phyloP scores from a whole-genome alignment of 2,888 invertebrate species.

The Phanerotoma sp. region DNA sequence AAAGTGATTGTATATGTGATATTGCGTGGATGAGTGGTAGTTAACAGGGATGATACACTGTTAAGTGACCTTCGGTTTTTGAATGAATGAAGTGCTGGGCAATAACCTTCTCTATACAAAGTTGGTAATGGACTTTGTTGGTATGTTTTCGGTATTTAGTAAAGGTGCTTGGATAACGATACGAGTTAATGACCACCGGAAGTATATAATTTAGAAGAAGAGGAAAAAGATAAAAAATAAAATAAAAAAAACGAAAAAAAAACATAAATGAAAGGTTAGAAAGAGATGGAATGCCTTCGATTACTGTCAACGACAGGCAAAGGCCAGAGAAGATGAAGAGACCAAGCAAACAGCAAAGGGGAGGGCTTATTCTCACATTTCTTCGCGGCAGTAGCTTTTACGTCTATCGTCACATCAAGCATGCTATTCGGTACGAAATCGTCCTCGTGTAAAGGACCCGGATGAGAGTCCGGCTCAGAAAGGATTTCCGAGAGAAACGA shows the following conservation, averaged over 20 bases:
- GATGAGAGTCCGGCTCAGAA: slow-evolving; percentile 32
- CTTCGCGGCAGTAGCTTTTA: slow-evolving; percentile 37
- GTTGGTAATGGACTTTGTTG: neutral
- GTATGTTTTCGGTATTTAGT: neutral
- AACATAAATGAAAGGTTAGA: neutral
- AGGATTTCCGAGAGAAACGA: slow-evolving; percentile 28
- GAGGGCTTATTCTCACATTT: slow-evolving; percentile 36
- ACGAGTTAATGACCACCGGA: neutral
- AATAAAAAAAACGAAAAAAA: neutral
- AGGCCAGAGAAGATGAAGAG: slow-evolving; percentile 27
- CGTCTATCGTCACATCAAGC: slow-evolving; percentile 41
- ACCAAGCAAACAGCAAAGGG: slow-evolving; percentile 32
- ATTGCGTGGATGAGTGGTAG: too few relatives aligned
- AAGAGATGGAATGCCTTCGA: slow-evolving; percentile 15
- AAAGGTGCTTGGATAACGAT: neutral
- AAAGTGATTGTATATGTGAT: too few relatives aligned
- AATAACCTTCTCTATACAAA: neutral
- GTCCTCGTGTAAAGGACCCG: slow-evolving; percentile 40
- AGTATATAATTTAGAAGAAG: neutral
- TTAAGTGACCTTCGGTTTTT: too few relatives aligned
- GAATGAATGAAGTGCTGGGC: too few relatives aligned
- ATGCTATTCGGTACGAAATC: slow-evolving; percentile 42
- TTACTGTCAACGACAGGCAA: slow-evolving; percentile 26
- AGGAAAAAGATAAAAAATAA: neutral
- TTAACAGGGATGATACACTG: neutral